A percentile compares a stretch with the other conserved stretches of the same genome.
Evolutionary conservation across 2,113 vertebrate species (phyloP).

Genomic region (Nannobrachium achirus): DNA sequence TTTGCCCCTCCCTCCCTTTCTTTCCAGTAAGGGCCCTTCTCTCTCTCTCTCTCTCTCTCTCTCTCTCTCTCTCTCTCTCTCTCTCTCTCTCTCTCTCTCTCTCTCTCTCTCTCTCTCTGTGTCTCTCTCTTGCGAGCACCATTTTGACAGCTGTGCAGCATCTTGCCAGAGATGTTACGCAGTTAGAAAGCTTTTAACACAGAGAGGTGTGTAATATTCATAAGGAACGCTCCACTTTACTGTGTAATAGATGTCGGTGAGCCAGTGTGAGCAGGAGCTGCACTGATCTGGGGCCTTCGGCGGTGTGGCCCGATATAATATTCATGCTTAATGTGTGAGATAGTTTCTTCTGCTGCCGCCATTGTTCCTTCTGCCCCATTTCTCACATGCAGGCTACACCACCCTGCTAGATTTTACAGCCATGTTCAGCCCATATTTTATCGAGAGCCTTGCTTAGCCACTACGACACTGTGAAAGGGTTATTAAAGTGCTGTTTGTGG

Average conservation of each 20-base stretch:
- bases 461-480: too few relatives aligned
- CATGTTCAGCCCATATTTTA: slow-evolving; percentile 4
- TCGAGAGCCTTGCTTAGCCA: too few relatives aligned
- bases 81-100: background rate
- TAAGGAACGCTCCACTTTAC: slow-evolving; percentile 62
- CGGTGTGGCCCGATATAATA: slow-evolving; percentile 57
- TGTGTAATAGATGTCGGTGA: slow-evolving; percentile 43
- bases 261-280: slow-evolving; percentile 45
- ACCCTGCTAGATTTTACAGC: slow-evolving; percentile 2
- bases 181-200: slow-evolving; percentile 66
- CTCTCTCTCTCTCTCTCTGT: slow-evolving; percentile 10
- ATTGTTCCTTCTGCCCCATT: slow-evolving; percentile 65
- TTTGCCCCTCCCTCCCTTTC: background rate
- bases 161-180: slow-evolving; percentile 46
- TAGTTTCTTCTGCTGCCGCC: slow-evolving; percentile 26
- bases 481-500: too few relatives aligned
- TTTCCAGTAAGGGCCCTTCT: too few relatives aligned
- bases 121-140: slow-evolving; percentile 31
- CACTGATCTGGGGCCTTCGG: slow-evolving; percentile 61
- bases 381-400: slow-evolving; percentile 35
- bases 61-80: slow-evolving; percentile 10
- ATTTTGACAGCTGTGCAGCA: slow-evolving; percentile 58
- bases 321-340: slow-evolving; percentile 67
- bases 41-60: background rate
- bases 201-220: slow-evolving; percentile 71